Evolutionary conservation across 2,797 vertebrate genomes (phyloP), one percentile per base, ranked within the genome.

Genomic region (Tauraco hartlaubi): DNA sequence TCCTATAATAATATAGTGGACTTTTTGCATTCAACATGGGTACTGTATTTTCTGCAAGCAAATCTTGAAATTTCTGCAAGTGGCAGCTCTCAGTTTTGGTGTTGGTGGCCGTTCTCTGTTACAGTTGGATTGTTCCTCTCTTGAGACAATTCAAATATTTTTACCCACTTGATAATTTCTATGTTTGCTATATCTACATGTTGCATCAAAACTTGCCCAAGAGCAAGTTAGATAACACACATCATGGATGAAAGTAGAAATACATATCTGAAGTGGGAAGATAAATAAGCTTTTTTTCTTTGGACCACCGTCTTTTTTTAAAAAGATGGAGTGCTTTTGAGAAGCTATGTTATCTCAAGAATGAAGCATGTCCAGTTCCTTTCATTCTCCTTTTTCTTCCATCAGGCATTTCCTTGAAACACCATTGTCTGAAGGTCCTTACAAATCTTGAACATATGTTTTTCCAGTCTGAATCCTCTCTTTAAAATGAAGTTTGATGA

Each of bases 241-340:
- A 7, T 73, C 0, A 1, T n/a, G 29, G 28, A 37, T 67, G 31
- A 76, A 61, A 88, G 39, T 56, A 78, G 35, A 55, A 58, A 25
- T 4, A 2, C 39, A 6, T 75, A 15, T 63, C 33, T 85, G 55
- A 86, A 69, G n/a, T 75, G 33, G 21, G 52, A 85, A 54, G 10
- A 44, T 74, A 68, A 83, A 77, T 59, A 69, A 90, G 31, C 7
- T 77, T 0, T 31, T 56, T 13, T 78, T 41, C 26, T 79, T 59
- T 63, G 29, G 21, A 26, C 26, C 7, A 28, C 33, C 21, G 55
- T 78, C 3, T 37, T 62, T 78, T 66, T 62, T 11, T 4, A 25
- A 72, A 73, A 59, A 61, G 16, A 29, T 0, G 0, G n/a, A 37
- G 5, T 0, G 0, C 41, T 64, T 62, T 33, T 71, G 28, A 79